Conservation (phyloP, 1,140 invertebrate genomes). For the Bombus impatiens region DNA sequence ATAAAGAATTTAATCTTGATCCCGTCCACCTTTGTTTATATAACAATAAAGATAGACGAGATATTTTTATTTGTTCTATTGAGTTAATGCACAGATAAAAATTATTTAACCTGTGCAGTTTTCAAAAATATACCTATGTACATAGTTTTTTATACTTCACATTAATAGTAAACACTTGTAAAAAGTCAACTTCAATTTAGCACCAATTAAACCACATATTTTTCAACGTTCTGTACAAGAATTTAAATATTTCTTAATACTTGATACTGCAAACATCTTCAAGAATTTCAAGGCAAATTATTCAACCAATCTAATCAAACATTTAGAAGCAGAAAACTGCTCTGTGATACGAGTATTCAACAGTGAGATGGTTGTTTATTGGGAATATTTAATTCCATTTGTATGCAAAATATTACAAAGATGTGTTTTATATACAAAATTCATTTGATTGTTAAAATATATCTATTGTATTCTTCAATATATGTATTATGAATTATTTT, state of each 20-base stretch:
- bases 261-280: constrained; percentile 60
- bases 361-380: constrained; percentile 67
- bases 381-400: constrained; percentile 31
- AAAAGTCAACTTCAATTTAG: constrained; percentile 45
- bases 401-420: neutral
- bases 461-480: neutral
- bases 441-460: constrained; percentile 5
- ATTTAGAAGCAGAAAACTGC: constrained; percentile 64
- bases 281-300: constrained; percentile 68
- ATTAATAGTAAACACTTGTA: constrained; percentile 63
- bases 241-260: constrained; percentile 65
- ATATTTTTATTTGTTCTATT: constrained; percentile 51
- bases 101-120: constrained; percentile 58
- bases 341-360: constrained; percentile 76
- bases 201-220: constrained; percentile 50
- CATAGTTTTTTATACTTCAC: constrained; percentile 80
- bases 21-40: constrained; percentile 59
- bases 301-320: constrained; percentile 59
- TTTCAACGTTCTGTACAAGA: constrained; percentile 53
- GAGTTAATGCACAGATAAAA: constrained; percentile 46
- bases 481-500: constrained; percentile 23
- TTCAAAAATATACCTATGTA: constrained; percentile 65
- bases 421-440: constrained; percentile 2
- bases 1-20: constrained; percentile 40
- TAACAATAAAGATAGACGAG: constrained; percentile 31